phyloP scores from a whole-genome alignment of 2,113 vertebrate genomes.

The Mastomys coucha region DNA sequence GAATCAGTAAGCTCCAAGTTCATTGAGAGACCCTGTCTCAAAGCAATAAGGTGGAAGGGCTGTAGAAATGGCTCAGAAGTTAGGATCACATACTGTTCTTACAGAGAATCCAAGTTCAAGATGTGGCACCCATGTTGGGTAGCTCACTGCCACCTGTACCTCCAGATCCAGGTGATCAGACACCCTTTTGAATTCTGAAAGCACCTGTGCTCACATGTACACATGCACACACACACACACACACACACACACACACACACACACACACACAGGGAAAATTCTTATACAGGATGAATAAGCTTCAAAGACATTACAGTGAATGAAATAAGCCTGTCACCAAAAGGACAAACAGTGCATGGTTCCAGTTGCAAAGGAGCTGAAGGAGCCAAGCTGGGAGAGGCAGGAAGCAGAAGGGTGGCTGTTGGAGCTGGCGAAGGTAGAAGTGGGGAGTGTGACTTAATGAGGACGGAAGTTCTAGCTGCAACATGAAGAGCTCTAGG shows the following conservation, averaged over 20 bases:
- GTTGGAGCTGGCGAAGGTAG: background rate
- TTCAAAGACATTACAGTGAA: background rate
- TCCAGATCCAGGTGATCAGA: background rate
- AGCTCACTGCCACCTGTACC: background rate
- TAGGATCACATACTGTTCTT: background rate
- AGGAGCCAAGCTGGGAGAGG: background rate
- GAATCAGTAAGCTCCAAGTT: background rate
- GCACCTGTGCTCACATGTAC: background rate
- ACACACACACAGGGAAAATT: background rate
- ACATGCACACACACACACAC: background rate
- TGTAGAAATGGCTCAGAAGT: background rate
- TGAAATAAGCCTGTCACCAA: background rate
- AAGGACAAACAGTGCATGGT: background rate
- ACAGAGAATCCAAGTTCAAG: background rate
- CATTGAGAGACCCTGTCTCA: background rate
- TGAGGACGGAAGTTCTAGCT: background rate
- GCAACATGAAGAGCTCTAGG: background rate
- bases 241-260: background rate
- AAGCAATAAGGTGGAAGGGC: background rate
- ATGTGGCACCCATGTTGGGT: background rate
- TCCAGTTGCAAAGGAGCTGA: background rate
- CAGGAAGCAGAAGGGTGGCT: background rate
- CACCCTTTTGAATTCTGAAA: background rate
- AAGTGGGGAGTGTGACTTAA: background rate
- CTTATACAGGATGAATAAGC: background rate